These are phyloP conservation scores for Rhagonycha fulva DNA, from an alignment of 2,888 invertebrate genomes.

Conservation along the genomic window DNA sequence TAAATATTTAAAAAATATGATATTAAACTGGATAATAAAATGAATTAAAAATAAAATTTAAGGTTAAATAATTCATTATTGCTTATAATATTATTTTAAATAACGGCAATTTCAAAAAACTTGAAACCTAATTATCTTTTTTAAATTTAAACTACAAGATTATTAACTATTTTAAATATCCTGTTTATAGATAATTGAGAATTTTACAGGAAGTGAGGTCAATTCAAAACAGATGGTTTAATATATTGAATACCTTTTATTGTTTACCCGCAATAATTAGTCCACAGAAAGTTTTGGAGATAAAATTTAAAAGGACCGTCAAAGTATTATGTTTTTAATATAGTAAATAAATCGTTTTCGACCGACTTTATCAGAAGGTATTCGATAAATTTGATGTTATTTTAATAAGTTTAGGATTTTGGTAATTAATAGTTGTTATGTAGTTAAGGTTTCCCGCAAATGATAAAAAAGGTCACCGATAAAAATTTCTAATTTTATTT, in stretches of 20 bases:
- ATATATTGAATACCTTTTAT: slow-evolving; percentile 10
- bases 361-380: not conserved
- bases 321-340: not conserved
- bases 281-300: not conserved
- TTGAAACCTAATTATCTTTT: not conserved
- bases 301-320: not conserved
- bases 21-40: not conserved
- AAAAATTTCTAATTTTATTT: slow-evolving; percentile 23
- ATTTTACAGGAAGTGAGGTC: slow-evolving; percentile 20
- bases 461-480: slow-evolving; percentile 12
- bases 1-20: not conserved
- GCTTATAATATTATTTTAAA: not conserved
- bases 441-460: not conserved
- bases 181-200: slow-evolving; percentile 9
- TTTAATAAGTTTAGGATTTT: not conserved
- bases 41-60: not conserved
- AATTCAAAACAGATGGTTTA: slow-evolving; percentile 13
- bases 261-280: slow-evolving; percentile 7
- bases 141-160: not conserved
- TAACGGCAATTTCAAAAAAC: not conserved
- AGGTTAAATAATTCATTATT: not conserved
- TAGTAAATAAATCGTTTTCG: slow-evolving; percentile 7
- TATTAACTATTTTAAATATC: slow-evolving; percentile 9
- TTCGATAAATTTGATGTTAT: not conserved
- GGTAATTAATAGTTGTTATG: not conserved